Evolutionary conservation across 2,888 invertebrate genomes (phyloP), one percentile per base, ranked within the genome.

Genomic region (Tiliacea citrago): DNA sequence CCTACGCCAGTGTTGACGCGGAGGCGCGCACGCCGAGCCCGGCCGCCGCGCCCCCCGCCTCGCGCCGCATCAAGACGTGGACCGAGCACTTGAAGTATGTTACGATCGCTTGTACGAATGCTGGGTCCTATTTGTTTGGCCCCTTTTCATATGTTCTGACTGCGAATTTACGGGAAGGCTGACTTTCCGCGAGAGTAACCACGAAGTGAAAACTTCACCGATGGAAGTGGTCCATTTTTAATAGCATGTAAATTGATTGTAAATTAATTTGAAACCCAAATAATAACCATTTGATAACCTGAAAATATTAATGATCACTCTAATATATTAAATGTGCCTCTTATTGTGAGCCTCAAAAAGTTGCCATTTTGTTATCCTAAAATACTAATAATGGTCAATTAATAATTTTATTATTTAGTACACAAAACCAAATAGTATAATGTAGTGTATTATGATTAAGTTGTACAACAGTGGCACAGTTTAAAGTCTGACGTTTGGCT

Each of bases 41-140:
- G 86, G 89, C 89, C 86, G 90, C 91, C 82, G 90, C 90, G 75
- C 85, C 88, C 89, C 82, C 90, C 82, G 83, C 87, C 87, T 79
- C 93, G 76, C 94, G 95, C 81, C 95, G 95, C 83, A 92, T 94
- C 92, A 95, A 96, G 94, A 93, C 91, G 74, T 95, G 96, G 95
- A 93, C 95, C 83, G 94, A 95, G 86, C 93, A 94, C 81, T 88
- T 95, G 90, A 96, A 96, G 96, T 96, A 96, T 90, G 95, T 95
- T 88, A 84, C 78, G 83, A 83, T 89, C 89, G 91, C 91, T 91
- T 90, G 90, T 73, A 69, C 73, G 79, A 69, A 89, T 62, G 85
- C 83, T 90, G 88, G 90, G 70, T 88, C 86, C 81, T 85, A 60
- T 88, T 79, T 84, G 75, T 86, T 74, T 62, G 45, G 16, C 10